A percentile compares a stretch with the other conserved stretches of the same genome.
These are phyloP conservation scores for Hypomecis punctinalis DNA, from an alignment of 2,888 invertebrate species.

Conservation along the genomic window DNA sequence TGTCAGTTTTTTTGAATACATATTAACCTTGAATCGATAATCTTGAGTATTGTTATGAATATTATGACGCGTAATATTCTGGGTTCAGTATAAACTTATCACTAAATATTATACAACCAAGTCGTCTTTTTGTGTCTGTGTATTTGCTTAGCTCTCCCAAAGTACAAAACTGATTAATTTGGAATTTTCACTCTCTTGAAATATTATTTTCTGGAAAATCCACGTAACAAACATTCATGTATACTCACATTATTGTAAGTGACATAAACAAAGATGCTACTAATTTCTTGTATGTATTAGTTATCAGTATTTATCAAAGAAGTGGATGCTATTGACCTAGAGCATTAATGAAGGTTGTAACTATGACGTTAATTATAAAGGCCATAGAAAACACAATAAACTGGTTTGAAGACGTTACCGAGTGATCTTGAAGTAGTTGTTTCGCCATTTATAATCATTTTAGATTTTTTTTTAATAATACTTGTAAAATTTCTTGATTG, in stretches of 20 bases:
- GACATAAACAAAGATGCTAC: neutral
- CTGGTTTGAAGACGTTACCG: slow-evolving; percentile 5
- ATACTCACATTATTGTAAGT: too few relatives aligned
- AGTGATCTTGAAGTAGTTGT: slow-evolving; percentile 5
- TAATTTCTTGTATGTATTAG: neutral
- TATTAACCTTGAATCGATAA: slow-evolving; percentile 12
- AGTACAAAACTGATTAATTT: too few relatives aligned
- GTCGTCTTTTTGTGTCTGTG: too few relatives aligned
- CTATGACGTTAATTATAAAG: slow-evolving; percentile 22
- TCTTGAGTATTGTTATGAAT: slow-evolving; percentile 3
- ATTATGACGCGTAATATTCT: neutral
- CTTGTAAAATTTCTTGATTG: too few relatives aligned
- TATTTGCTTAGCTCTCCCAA: too few relatives aligned
- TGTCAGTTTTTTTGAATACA: slow-evolving; percentile 13
- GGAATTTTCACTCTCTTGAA: too few relatives aligned
- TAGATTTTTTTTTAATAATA: neutral
- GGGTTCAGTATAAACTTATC: neutral
- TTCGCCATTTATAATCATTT: neutral
- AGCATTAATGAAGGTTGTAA: slow-evolving; percentile 29
- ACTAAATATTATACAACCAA: neutral
- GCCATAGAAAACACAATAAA: slow-evolving; percentile 28
- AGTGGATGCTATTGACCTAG: slow-evolving; percentile 31
- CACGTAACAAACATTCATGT: too few relatives aligned
- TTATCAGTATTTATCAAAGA: slow-evolving; percentile 7
- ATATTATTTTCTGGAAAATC: too few relatives aligned